These are phyloP conservation scores for Willisornis vidua DNA, from an alignment of 2,113 vertebrate species.

Conservation along the genomic window DNA sequence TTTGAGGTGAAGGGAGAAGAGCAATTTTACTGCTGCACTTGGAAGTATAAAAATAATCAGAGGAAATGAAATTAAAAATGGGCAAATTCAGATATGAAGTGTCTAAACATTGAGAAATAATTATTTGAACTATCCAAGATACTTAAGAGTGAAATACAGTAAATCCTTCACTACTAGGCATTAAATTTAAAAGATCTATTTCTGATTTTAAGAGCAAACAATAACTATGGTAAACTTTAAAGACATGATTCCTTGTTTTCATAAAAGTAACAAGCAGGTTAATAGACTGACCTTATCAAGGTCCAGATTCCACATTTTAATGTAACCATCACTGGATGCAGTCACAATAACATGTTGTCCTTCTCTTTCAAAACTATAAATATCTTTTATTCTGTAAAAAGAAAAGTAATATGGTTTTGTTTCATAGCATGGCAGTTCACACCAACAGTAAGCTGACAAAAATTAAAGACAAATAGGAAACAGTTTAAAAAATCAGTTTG, in stretches of 20 bases:
- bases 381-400: slow-evolving; percentile 84
- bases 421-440: neutral
- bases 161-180: neutral
- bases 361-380: slow-evolving; percentile 82
- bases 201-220: neutral
- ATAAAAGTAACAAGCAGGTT: neutral
- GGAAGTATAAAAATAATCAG: neutral
- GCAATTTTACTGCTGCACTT: neutral
- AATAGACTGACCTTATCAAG: slow-evolving; percentile 78
- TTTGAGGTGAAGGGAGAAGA: neutral
- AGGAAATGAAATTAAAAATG: neutral
- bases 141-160: neutral
- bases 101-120: neutral
- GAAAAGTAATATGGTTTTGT: slow-evolving; percentile 1
- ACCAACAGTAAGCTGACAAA: neutral
- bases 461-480: neutral
- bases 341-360: slow-evolving; percentile 85
- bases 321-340: slow-evolving; percentile 93
- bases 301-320: slow-evolving; percentile 91
- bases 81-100: neutral
- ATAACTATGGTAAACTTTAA: neutral
- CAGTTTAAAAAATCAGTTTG: neutral
- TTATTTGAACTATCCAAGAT: neutral
- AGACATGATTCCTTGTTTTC: neutral
- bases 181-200: neutral